phyloP scores from a whole-genome alignment of 2,113 vertebrate species.

The Notothenia coriiceps region DNA sequence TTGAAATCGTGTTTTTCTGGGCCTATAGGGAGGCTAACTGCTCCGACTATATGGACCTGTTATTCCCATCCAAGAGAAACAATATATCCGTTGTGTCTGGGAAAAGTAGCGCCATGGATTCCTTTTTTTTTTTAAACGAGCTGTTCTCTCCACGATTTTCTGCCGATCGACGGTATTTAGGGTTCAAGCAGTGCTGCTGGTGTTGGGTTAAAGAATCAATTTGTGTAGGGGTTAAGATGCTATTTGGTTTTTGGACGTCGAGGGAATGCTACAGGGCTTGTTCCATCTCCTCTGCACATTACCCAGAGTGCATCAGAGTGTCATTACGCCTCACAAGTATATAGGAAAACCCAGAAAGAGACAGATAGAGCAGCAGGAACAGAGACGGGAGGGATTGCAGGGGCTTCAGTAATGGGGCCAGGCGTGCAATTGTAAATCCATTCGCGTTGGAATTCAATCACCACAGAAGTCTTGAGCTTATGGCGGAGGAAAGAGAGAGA shows the following conservation, averaged over 20 bases:
- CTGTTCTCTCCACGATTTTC: slow-evolving; percentile 25
- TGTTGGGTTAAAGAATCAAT: slow-evolving; percentile 70
- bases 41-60: slow-evolving; percentile 36
- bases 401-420: slow-evolving; percentile 30
- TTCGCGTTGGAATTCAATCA: slow-evolving; percentile 66
- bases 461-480: slow-evolving; percentile 34
- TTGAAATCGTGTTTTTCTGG: slow-evolving; percentile 66
- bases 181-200: slow-evolving; percentile 18
- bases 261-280: slow-evolving; percentile 54
- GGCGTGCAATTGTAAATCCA: slow-evolving; percentile 65
- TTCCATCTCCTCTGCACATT: slow-evolving; percentile 67
- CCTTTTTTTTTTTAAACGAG: slow-evolving; percentile 38
- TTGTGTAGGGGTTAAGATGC: slow-evolving; percentile 67
- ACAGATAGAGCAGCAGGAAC: slow-evolving; percentile 15
- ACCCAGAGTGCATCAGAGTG: slow-evolving; percentile 74
- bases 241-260: slow-evolving; percentile 75
- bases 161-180: slow-evolving; percentile 27
- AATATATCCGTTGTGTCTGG: slow-evolving; percentile 37
- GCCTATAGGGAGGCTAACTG: slow-evolving; percentile 32
- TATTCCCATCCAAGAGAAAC: slow-evolving; percentile 53
- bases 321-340: slow-evolving; percentile 50
- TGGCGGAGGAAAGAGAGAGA: not conserved
- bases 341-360: slow-evolving; percentile 9
- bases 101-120: not conserved
- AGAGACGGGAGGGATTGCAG: slow-evolving; percentile 14